Conservation (phyloP, 2,888 invertebrate genomes). For the Ommatoiulus sabulosus region DNA sequence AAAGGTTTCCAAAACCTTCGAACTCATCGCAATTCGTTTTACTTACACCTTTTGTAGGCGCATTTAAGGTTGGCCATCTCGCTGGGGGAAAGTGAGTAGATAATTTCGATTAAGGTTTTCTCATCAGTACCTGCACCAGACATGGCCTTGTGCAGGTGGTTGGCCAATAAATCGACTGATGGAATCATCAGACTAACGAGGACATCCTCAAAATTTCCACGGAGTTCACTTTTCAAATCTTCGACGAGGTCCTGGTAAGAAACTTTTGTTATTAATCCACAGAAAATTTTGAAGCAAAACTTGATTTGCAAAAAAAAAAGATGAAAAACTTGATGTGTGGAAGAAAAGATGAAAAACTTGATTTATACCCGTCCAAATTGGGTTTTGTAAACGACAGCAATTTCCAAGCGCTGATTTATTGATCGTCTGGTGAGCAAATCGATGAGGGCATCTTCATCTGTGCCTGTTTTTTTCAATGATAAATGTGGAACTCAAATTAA, state of each 20-base stretch:
- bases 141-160: slow-evolving; percentile 85
- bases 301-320: no score
- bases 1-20: slow-evolving; percentile 33
- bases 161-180: slow-evolving; percentile 84
- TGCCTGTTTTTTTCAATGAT: slow-evolving; percentile 72
- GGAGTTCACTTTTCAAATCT: slow-evolving; percentile 88
- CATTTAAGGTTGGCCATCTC: slow-evolving; percentile 72
- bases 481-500: neutral
- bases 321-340: no score
- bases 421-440: slow-evolving; percentile 84
- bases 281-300: neutral
- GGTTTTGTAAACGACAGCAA: slow-evolving; percentile 85
- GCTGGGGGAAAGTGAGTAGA: slow-evolving; percentile 87
- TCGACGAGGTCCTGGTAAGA: slow-evolving; percentile 77
- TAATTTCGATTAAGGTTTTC: slow-evolving; percentile 87
- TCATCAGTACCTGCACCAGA: slow-evolving; percentile 86
- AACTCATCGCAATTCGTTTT: neutral
- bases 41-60: slow-evolving; percentile 52
- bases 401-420: slow-evolving; percentile 87
- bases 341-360: slow-evolving; percentile 25
- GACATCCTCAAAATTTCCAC: slow-evolving; percentile 87
- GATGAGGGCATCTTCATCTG: slow-evolving; percentile 90
- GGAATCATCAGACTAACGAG: slow-evolving; percentile 87
- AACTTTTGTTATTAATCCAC: neutral
- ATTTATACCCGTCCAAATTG: slow-evolving; percentile 83